Conservation (phyloP, 2,797 vertebrate species). For the Cygnus olor region DNA sequence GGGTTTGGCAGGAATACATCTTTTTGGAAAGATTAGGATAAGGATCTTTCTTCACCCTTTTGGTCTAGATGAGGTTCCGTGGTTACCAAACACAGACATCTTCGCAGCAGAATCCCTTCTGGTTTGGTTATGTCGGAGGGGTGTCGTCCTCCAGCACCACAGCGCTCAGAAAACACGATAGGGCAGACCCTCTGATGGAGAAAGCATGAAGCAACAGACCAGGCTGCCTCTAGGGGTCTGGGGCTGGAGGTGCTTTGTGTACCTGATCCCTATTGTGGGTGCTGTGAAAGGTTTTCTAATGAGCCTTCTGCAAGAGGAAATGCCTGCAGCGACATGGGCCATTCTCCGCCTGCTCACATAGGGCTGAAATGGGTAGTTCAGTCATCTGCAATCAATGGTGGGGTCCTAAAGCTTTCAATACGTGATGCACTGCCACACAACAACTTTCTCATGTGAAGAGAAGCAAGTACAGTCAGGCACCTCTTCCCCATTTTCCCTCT, state of each 20-base stretch:
- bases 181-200: neutral
- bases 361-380: conserved; percentile 29
- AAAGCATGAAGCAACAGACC: neutral
- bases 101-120: neutral
- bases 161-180: neutral
- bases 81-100: neutral
- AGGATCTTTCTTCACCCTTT: neutral
- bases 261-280: neutral
- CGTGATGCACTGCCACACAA: conserved; percentile 21
- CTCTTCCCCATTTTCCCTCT: conserved; percentile 30
- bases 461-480: conserved; percentile 30
- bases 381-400: conserved; percentile 4
- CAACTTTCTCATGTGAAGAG: conserved; percentile 36
- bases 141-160: neutral
- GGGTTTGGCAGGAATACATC: neutral
- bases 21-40: neutral
- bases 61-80: neutral
- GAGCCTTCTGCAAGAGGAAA: conserved; percentile 14
- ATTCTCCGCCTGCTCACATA: neutral
- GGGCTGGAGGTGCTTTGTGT: neutral
- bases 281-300: neutral
- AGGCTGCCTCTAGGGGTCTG: neutral
- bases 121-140: neutral
- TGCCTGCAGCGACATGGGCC: neutral
- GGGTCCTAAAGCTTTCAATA: conserved; percentile 32